Percentiles rank a stretch among this genome's conserved stretches.
phyloP scores from a whole-genome alignment of 2,888 invertebrate genomes.

The Idaea biselata region DNA sequence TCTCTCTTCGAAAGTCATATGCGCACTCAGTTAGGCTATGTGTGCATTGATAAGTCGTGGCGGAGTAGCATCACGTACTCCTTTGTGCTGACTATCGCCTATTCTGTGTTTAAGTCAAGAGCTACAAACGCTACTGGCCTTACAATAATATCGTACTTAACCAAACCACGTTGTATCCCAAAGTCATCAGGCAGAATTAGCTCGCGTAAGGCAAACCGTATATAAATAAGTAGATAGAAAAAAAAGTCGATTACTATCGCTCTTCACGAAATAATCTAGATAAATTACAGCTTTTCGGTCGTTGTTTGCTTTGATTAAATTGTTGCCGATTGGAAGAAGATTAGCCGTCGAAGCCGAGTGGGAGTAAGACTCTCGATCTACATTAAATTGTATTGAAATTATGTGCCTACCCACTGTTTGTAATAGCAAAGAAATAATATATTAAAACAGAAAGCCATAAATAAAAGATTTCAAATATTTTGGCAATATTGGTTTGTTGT shows the following conservation, averaged over 20 bases:
- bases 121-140: too few relatives aligned
- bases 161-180: not conserved
- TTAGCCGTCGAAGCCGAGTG: slow-evolving; percentile 77
- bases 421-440: not conserved
- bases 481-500: too few relatives aligned
- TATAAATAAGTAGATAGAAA: slow-evolving; percentile 50
- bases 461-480: too few relatives aligned
- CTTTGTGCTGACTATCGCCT: too few relatives aligned
- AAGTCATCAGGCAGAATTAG: not conserved
- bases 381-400: not conserved
- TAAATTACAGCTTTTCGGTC: slow-evolving; percentile 70
- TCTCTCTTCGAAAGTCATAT: too few relatives aligned
- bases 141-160: too few relatives aligned
- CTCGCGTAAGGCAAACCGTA: not conserved
- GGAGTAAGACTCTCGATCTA: slow-evolving; percentile 60
- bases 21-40: too few relatives aligned
- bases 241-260: slow-evolving; percentile 76
- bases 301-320: slow-evolving; percentile 81
- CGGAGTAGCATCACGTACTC: too few relatives aligned
- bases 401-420: not conserved
- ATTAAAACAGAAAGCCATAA: too few relatives aligned
- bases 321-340: slow-evolving; percentile 78
- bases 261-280: slow-evolving; percentile 78
- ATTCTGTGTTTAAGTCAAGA: too few relatives aligned
- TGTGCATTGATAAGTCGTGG: too few relatives aligned